phyloP scores from a whole-genome alignment of 2,797 vertebrate species.

The Kryptopterus vitreolus region DNA sequence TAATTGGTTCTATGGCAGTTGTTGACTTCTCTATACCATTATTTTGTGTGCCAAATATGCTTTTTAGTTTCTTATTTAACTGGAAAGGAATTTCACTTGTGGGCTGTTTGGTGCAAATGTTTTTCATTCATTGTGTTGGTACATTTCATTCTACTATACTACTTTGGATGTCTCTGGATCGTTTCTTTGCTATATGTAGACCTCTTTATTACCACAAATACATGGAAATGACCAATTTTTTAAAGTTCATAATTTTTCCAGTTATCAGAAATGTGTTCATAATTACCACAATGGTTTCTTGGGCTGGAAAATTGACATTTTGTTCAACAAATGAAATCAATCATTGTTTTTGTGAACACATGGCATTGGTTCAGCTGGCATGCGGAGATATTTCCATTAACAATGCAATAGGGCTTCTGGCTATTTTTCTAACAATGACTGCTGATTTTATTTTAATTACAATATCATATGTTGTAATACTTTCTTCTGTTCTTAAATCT shows the following conservation, averaged over 20 bases:
- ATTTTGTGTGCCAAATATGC: background rate
- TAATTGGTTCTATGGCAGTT: constrained; percentile 57
- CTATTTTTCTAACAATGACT: constrained; percentile 54
- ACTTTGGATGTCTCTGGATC: constrained; percentile 65
- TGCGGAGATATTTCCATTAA: constrained; percentile 31
- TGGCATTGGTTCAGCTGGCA: constrained; percentile 58
- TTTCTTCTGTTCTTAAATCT: constrained; percentile 57
- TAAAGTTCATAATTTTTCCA: constrained; percentile 31
- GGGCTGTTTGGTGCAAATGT: constrained; percentile 65
- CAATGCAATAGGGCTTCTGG: constrained; percentile 54
- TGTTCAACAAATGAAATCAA: constrained; percentile 58
- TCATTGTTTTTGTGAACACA: constrained; percentile 73
- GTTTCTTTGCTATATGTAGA: constrained; percentile 57
- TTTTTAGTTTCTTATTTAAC: background rate
- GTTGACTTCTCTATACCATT: background rate
- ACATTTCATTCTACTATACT: constrained; percentile 65
- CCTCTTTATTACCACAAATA: constrained; percentile 39
- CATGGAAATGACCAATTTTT: constrained; percentile 11
- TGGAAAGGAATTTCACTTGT: constrained; percentile 29
- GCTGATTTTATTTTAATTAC: constrained; percentile 62
- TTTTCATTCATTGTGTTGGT: constrained; percentile 52
- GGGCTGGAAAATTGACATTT: constrained; percentile 55
- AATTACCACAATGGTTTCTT: constrained; percentile 27
- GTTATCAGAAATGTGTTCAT: constrained; percentile 50
- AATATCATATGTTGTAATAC: constrained; percentile 62